Base-by-base conservation (phyloP, 2,888 invertebrate genomes). In the Sipha maydis region DNA sequence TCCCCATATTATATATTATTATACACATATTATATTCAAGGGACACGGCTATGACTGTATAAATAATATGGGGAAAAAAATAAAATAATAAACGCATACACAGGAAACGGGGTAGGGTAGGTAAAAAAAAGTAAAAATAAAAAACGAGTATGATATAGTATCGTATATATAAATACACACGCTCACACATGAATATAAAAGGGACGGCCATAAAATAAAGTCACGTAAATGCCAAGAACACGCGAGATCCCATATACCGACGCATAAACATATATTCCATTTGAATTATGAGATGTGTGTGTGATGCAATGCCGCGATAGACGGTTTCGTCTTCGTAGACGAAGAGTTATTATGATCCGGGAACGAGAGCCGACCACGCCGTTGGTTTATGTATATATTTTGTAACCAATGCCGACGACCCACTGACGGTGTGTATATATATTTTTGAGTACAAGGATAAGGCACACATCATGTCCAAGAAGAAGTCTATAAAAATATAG, bases 141-240 rank as follows among this genome's bases (percentile, higher is more conserved):
- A 80, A 71, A 80, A 19, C 48, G 48, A n/a, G n/a, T 34, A n/a
- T 41, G 19, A 14, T 73, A 38, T 61, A 34, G 21, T 79, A 41
- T 34, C 7, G n/a, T 25, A 41, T 8, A 79, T 34, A 14, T 79
- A 25, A 19, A 25, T 61, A 38, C 61, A 11, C 21, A 69, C 19
- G 31, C 19, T 54, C 25, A 73, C 54, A 56, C 25, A 21, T 76
- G 38, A 61, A 61, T 77, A 28, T 85, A 77, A 67, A 83, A 84
- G 34, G 34, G 67, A 56, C n/a, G 76, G 41, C 76, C 67, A 73
- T 85, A 85, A 85, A 85, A 85, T 84, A 85, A 85, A 85, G 85
- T 85, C 85, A 85, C 85, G 85, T 85, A 85, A 84, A 85, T n/a
- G 85, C 75, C 61, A 38, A 84, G 76, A 61, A 84, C 48, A 61